phyloP scores from a whole-genome alignment of 2,113 vertebrate species.

The Elgaria multicarinata region DNA sequence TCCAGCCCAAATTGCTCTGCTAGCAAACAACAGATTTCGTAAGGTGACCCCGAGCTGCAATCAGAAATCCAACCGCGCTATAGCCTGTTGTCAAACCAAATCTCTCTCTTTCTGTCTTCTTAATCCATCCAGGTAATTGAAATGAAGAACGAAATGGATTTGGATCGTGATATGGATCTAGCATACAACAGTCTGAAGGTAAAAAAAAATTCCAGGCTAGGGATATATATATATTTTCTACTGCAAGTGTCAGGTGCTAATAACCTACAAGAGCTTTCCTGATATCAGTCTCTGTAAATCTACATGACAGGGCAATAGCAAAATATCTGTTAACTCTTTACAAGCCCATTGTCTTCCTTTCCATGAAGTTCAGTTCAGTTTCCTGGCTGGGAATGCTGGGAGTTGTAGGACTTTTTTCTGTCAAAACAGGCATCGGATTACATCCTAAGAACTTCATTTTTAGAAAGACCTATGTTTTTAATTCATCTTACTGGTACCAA shows the following conservation, averaged over 20 bases:
- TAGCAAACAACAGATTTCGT: not conserved
- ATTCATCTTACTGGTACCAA: not conserved
- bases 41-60: constrained; percentile 1
- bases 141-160: constrained; percentile 67
- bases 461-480: not conserved
- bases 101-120: not conserved
- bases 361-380: too few species aligned
- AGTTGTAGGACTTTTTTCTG: too few species aligned
- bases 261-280: not conserved
- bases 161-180: constrained; percentile 82
- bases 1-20: not conserved
- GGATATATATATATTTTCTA: not conserved
- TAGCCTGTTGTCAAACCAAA: not conserved
- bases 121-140: constrained; percentile 75
- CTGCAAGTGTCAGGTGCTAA: not conserved
- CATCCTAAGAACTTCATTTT: not conserved
- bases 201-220: constrained; percentile 20
- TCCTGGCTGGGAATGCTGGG: too few species aligned
- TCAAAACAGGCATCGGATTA: too few species aligned
- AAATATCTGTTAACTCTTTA: not conserved
- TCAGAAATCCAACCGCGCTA: not conserved
- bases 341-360: not conserved
- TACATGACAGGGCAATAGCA: fast-evolving
- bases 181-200: constrained; percentile 96
- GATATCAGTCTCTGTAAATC: not conserved